Evolutionary conservation across 1,140 invertebrate species (phyloP).

Genomic region (Asobara japonica): DNA sequence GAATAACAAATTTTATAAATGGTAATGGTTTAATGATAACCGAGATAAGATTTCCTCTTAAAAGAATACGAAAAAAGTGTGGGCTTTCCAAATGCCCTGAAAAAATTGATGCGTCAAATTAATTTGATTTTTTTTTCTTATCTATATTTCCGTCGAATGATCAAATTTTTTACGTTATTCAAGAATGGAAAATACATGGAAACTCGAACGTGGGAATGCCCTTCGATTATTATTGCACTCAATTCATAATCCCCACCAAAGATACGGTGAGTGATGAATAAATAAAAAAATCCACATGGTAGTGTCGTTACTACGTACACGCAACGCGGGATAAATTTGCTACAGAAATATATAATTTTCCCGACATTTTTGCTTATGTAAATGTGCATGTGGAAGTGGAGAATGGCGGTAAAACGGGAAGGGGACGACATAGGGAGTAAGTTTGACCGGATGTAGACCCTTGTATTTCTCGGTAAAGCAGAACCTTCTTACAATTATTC

Average conservation of each 20-base stretch:
- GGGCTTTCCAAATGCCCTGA: too few relatives aligned
- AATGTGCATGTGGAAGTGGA: background rate
- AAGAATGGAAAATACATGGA: too few relatives aligned
- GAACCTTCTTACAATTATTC: background rate
- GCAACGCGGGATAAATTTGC: background rate
- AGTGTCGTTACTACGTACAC: background rate
- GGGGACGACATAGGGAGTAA: background rate
- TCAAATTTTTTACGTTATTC: background rate
- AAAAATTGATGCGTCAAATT: too few relatives aligned
- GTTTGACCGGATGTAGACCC: background rate
- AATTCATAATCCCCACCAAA: background rate
- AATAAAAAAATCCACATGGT: background rate
- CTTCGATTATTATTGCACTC: background rate
- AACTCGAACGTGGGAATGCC: background rate
- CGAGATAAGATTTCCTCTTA: too few relatives aligned
- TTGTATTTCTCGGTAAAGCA: background rate
- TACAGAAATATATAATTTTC: background rate
- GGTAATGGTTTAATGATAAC: too few relatives aligned
- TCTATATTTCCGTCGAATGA: too few relatives aligned
- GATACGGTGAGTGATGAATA: background rate
- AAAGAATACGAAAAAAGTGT: too few relatives aligned
- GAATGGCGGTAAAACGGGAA: background rate
- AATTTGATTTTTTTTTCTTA: too few relatives aligned
- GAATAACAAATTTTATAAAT: too few relatives aligned
- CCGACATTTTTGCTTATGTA: background rate